Evolutionary conservation across 1,140 invertebrate species (phyloP).

Genomic region (Bombus cullumanus): DNA sequence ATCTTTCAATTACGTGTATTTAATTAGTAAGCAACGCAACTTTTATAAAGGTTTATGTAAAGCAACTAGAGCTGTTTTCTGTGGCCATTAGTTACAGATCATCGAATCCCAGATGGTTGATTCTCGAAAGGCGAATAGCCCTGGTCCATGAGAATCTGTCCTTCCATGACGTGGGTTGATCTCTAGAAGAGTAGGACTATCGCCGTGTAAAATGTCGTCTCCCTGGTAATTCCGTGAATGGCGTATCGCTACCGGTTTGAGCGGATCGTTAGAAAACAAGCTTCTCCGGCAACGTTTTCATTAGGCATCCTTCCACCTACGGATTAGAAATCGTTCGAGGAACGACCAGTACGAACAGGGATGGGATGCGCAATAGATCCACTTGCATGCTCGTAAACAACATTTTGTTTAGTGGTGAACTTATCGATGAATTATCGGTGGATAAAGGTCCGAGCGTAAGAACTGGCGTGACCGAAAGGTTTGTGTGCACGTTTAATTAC

Average conservation of each 20-base stretch:
- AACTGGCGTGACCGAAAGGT: slow-evolving; percentile 67
- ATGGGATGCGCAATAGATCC: background rate
- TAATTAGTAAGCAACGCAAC: background rate
- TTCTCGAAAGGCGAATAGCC: background rate
- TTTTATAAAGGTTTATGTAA: background rate
- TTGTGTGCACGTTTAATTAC: slow-evolving; percentile 63
- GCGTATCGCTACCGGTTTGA: slow-evolving; percentile 29
- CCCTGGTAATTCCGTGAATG: background rate
- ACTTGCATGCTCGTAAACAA: slow-evolving; percentile 45
- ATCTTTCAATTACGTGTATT: background rate
- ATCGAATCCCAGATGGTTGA: background rate
- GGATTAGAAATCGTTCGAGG: background rate
- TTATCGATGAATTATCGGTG: slow-evolving; percentile 55
- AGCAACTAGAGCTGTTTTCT: background rate
- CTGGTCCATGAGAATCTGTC: background rate
- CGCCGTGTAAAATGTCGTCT: slow-evolving; percentile 31
- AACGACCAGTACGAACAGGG: background rate
- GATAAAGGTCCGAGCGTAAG: slow-evolving; percentile 38
- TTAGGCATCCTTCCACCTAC: slow-evolving; percentile 2
- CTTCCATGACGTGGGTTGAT: background rate
- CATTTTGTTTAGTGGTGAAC: slow-evolving; percentile 49
- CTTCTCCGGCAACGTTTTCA: slow-evolving; percentile 40
- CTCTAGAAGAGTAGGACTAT: background rate
- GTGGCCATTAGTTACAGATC: background rate
- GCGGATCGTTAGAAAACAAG: slow-evolving; percentile 17